Conservation (phyloP, 2,797 vertebrate genomes). For the Geotrypetes seraphini region DNA sequence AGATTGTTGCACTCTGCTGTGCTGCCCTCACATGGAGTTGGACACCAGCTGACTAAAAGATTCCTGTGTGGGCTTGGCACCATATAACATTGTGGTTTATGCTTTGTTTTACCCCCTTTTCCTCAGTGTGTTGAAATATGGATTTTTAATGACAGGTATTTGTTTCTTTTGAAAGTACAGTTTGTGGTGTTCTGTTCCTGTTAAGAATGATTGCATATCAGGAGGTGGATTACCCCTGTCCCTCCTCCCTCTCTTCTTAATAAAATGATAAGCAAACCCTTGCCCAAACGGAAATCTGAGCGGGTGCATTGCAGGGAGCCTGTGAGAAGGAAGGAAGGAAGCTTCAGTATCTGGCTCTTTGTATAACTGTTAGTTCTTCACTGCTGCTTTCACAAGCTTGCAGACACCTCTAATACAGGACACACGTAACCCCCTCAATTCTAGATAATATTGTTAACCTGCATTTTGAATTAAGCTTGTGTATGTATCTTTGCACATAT, state of each 20-base stretch:
- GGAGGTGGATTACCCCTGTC: slow-evolving; percentile 3
- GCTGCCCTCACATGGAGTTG: background rate
- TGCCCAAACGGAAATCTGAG: slow-evolving; percentile 10
- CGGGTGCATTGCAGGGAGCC: slow-evolving; percentile 6
- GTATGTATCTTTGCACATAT: no score
- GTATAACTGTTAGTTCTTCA: slow-evolving; percentile 8
- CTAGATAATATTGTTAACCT: no score
- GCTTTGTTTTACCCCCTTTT: no score
- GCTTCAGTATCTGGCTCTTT: slow-evolving; percentile 6
- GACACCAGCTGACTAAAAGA: background rate
- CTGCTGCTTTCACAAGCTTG: background rate
- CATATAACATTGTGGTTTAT: no score
- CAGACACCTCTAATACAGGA: no score
- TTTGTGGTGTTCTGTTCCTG: background rate
- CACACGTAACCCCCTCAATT: no score
- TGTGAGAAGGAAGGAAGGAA: slow-evolving; percentile 24
- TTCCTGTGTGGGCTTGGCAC: background rate
- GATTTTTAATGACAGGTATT: background rate
- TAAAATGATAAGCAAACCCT: background rate
- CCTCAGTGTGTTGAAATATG: background rate
- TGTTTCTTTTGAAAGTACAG: background rate
- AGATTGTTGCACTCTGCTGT: no score
- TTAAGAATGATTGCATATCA: background rate
- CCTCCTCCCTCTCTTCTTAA: slow-evolving; percentile 12
- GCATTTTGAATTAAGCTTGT: no score